A percentile compares a stretch with the other conserved stretches of the same genome.
These are phyloP conservation scores for Calycopis cecrops DNA, from an alignment of 1,140 invertebrate genomes.

Conservation along the genomic window DNA sequence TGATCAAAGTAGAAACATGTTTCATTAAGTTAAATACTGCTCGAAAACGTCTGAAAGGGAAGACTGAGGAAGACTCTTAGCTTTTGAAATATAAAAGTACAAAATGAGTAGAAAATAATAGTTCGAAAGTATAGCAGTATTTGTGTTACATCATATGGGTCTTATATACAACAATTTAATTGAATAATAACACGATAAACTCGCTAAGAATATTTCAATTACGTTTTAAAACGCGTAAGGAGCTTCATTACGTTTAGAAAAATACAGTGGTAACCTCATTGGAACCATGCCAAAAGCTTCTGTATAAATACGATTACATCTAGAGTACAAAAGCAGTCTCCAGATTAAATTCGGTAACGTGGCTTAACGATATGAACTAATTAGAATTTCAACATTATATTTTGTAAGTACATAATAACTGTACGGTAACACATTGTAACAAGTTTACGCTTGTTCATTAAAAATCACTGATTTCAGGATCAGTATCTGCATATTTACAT, in stretches of 20 bases:
- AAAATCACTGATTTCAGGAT: conserved; percentile 79
- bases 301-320: conserved; percentile 65
- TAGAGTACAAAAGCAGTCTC: conserved; percentile 74
- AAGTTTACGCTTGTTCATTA: conserved; percentile 40
- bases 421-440: conserved; percentile 26
- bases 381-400: conserved; percentile 43
- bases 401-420: conserved; percentile 30
- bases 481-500: conserved; percentile 82
- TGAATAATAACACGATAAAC: conserved; percentile 26
- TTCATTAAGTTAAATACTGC: conserved; percentile 8
- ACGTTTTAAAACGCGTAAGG: conserved; percentile 30
- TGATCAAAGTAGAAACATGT: conserved; percentile 4
- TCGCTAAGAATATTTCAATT: conserved; percentile 24
- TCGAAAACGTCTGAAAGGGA: conserved; percentile 35
- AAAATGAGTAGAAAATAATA: conserved; percentile 52
- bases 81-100: conserved; percentile 57
- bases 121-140: conserved; percentile 5
- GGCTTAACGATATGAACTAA: conserved; percentile 63
- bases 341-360: conserved; percentile 74
- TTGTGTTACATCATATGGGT: neutral
- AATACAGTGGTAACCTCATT: conserved; percentile 66
- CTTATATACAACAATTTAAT: conserved; percentile 15
- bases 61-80: conserved; percentile 61
- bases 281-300: conserved; percentile 63
- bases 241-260: conserved; percentile 62